These are phyloP conservation scores for Mesoligia furuncula DNA, from an alignment of 2,888 invertebrate species.

Conservation along the genomic window DNA sequence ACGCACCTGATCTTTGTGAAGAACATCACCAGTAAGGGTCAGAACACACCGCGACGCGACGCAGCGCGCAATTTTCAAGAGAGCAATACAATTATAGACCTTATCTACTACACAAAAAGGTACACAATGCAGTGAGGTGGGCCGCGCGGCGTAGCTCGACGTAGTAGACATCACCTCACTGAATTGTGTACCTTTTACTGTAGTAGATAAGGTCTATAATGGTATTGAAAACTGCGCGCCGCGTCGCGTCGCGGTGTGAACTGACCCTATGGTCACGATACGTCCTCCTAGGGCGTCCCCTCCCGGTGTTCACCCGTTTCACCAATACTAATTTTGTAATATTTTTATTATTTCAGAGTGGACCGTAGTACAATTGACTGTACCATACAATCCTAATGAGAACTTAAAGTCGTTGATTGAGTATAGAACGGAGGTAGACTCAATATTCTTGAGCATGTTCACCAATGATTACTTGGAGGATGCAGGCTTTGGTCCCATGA, in stretches of 20 bases:
- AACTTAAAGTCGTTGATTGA: conserved; percentile 80
- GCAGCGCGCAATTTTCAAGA: too few species aligned
- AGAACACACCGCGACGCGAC: too few species aligned
- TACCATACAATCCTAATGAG: conserved; percentile 87
- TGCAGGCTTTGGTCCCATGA: conserved; percentile 75
- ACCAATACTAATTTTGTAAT: background rate
- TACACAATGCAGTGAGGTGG: too few species aligned
- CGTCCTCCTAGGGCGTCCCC: background rate
- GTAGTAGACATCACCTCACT: too few species aligned
- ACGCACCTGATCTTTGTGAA: background rate
- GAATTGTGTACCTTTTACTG: too few species aligned
- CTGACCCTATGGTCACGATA: too few species aligned
- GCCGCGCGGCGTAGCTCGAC: too few species aligned
- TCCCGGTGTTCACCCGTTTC: background rate
- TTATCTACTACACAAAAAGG: too few species aligned
- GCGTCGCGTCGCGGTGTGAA: too few species aligned
- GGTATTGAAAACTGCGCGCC: too few species aligned
- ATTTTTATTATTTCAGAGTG: conserved; percentile 86
- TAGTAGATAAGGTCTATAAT: too few species aligned
- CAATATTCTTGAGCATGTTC: conserved; percentile 81
- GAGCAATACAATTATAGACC: too few species aligned
- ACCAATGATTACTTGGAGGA: conserved; percentile 81
- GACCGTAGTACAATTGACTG: conserved; percentile 91
- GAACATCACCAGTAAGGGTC: background rate
- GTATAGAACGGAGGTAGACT: conserved; percentile 80